Conservation (phyloP, 2,797 vertebrate species). For the Mormyrus hasselquistii region DNA sequence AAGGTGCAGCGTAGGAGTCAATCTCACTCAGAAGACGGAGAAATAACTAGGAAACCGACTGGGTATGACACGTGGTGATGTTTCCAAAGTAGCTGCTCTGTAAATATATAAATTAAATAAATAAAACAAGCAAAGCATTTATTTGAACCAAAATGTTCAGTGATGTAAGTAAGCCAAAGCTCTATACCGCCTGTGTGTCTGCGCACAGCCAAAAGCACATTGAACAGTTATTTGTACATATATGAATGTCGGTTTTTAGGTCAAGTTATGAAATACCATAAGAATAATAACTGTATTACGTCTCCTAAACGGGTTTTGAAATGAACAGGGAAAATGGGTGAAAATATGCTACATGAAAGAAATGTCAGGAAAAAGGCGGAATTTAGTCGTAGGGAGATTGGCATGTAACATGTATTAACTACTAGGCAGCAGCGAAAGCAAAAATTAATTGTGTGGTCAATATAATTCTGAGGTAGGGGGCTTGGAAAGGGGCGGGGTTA, state of each 20-base stretch:
- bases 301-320: neutral
- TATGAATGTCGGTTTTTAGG: constrained; percentile 1
- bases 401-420: neutral
- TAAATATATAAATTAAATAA: neutral
- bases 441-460: neutral
- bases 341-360: neutral
- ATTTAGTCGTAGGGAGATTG: neutral
- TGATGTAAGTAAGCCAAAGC: neutral
- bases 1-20: neutral
- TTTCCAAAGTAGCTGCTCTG: neutral
- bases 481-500: neutral
- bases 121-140: neutral
- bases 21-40: neutral
- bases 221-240: neutral
- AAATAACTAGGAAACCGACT: neutral
- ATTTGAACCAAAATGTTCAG: neutral
- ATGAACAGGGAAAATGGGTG: neutral
- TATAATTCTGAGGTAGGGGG: neutral
- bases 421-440: neutral
- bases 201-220: neutral
- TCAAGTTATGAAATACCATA: neutral
- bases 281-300: neutral
- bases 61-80: neutral
- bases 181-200: neutral
- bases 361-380: neutral